Evolutionary conservation across 2,888 invertebrate species (phyloP), one percentile per base, ranked within the genome.

Genomic region (Drosophila lutescens): DNA sequence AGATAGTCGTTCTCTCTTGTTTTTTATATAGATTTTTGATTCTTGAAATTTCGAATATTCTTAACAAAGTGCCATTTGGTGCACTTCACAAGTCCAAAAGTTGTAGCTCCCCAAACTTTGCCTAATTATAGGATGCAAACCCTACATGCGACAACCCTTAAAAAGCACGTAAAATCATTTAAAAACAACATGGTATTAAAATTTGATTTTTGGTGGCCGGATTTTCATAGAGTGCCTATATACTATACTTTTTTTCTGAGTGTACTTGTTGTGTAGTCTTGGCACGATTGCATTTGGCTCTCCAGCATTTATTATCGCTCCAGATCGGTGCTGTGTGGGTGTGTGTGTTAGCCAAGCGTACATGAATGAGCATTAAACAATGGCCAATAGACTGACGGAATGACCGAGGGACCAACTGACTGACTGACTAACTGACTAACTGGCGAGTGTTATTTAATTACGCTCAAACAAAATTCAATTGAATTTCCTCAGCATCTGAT

Each of bases 361-460:
- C 69, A 68, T 49, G 60, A 60, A n/a, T 66, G 66, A 53, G 67
- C 60, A 66, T 73, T 60, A 61, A 66, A 65, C 73, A 74, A 63
- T 74, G 40, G 46, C 46, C 46, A 13, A 34, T 15, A 1, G 17
- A 34, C 47, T 32, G 34, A 20, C 32, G 34, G 50, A 30, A 51
- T 23, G 56, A 34, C 40, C 34, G 50, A 58, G 30, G 49, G 59
- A 30, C 59, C 41, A 10, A 12, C 47, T 58, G 43, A 5, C 56
- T 30, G 17, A 38, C 20, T 40, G 41, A 51, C 38, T 51, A 20
- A 51, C 56, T 56, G 68, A 30, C 68, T 46, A 46, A 62, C 72
- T 63, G 68, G 40, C 59, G 53, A 74, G 69, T 67, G 61, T 69
- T 74, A 74, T 74, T 74, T 74, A 74, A 74, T 74, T 68, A 73